Percentiles rank a stretch among this genome's conserved stretches.
phyloP scores from a whole-genome alignment of 2,888 invertebrate species.

The Priocnemis perturbator region DNA sequence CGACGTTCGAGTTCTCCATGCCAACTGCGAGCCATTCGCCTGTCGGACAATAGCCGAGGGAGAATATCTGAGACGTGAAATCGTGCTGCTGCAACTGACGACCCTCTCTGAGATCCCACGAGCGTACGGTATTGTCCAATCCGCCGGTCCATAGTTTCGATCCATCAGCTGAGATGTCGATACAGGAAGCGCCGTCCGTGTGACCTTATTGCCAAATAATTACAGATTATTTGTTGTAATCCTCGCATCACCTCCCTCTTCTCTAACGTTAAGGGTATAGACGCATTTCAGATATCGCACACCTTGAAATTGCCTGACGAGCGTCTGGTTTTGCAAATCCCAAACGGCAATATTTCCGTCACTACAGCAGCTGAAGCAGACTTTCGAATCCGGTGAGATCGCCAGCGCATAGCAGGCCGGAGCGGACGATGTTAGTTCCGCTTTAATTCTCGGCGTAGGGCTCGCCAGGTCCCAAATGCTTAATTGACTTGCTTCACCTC shows the following conservation, averaged over 20 bases:
- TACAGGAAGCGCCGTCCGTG: constrained; percentile 98
- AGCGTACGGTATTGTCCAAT: constrained; percentile 96
- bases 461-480: constrained; percentile 97
- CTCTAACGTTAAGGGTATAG: no score
- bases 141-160: constrained; percentile 94
- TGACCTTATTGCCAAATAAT: constrained; percentile 80
- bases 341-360: constrained; percentile 99
- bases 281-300: no score
- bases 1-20: constrained; percentile 95
- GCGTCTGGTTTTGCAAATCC: constrained; percentile 93
- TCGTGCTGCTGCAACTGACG: constrained; percentile 96
- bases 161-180: constrained; percentile 96
- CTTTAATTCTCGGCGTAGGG: constrained; percentile 93
- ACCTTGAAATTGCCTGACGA: constrained; percentile 91
- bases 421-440: constrained; percentile 91
- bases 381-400: constrained; percentile 97
- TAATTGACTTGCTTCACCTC: constrained; percentile 96
- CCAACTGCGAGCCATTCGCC: constrained; percentile 98
- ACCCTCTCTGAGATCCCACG: constrained; percentile 96
- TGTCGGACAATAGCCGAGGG: constrained; percentile 93
- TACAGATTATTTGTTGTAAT: no score
- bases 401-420: constrained; percentile 99
- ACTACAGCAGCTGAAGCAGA: constrained; percentile 98
- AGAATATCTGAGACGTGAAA: constrained; percentile 93
- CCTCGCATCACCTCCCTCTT: no score